Evolutionary conservation across 2,113 vertebrate species (phyloP).

Genomic region (Osmerus mordax): DNA sequence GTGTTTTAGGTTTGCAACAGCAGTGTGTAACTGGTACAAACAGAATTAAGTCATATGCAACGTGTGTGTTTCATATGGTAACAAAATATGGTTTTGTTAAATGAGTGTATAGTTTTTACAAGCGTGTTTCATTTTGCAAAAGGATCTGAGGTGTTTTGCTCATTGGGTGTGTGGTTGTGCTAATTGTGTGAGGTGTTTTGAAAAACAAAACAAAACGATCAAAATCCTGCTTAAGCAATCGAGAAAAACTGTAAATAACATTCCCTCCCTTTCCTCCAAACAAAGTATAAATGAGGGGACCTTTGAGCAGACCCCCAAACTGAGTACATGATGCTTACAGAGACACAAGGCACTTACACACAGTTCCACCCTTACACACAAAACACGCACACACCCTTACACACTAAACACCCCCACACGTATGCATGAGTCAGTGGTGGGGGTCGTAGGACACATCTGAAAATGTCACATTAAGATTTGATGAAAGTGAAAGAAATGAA

Average conservation of each 20-base stretch:
- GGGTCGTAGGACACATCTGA: slow-evolving; percentile 7
- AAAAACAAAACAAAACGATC: too few species aligned
- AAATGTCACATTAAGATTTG: slow-evolving; percentile 30
- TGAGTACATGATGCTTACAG: not conserved
- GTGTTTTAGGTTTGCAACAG: too few species aligned
- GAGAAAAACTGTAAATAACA: slow-evolving; percentile 13
- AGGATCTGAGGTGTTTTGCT: too few species aligned
- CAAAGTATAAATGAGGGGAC: not conserved
- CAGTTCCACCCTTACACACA: not conserved
- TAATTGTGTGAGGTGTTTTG: too few species aligned
- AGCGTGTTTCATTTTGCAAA: too few species aligned
- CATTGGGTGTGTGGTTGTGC: too few species aligned
- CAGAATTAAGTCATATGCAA: too few species aligned
- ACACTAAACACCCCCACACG: not conserved
- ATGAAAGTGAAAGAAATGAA: slow-evolving; percentile 13
- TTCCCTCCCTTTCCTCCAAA: not conserved
- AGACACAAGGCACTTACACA: slow-evolving; percentile 1
- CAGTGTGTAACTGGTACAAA: too few species aligned
- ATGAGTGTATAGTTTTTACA: too few species aligned
- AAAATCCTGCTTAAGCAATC: too few species aligned
- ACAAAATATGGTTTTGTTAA: too few species aligned
- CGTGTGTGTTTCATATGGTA: too few species aligned
- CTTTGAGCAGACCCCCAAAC: not conserved
- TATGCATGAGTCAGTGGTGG: not conserved
- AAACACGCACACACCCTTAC: not conserved